These are phyloP conservation scores for Gryllus bimaculatus DNA, from an alignment of 1,140 invertebrate species.

Conservation along the genomic window DNA sequence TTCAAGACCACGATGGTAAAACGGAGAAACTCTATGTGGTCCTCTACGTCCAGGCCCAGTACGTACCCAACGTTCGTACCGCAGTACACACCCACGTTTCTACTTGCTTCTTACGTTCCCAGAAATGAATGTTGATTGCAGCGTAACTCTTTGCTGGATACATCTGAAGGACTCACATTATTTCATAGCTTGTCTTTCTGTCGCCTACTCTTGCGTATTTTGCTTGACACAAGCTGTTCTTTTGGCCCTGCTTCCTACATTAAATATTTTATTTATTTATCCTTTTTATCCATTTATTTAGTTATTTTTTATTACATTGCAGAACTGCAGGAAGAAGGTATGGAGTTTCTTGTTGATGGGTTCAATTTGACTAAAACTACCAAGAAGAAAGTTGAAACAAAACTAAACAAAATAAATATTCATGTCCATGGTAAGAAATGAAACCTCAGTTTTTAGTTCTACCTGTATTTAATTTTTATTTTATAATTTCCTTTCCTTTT, in stretches of 20 bases:
- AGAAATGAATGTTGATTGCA: neutral
- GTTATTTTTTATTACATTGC: conserved; percentile 17
- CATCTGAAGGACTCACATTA: no score
- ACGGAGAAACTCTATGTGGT: conserved; percentile 13
- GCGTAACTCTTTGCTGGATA: no score
- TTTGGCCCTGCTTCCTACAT: neutral
- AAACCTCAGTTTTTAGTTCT: conserved; percentile 20
- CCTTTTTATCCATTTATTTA: conserved; percentile 12
- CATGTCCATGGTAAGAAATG: conserved; percentile 69
- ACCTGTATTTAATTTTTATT: conserved; percentile 15
- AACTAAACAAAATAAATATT: conserved; percentile 72
- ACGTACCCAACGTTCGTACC: neutral
- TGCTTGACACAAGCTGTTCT: neutral
- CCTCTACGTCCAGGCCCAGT: conserved; percentile 6
- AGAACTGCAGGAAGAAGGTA: conserved; percentile 30
- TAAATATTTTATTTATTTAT: conserved; percentile 11
- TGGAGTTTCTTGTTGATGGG: conserved; percentile 32
- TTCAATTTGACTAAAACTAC: conserved; percentile 32
- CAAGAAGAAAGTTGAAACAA: conserved; percentile 45
- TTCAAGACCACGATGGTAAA: neutral
- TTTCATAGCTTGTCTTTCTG: neutral
- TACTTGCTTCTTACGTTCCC: neutral
- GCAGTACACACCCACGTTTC: neutral
- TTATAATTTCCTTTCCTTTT: neutral
- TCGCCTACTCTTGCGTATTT: neutral